A percentile compares a stretch with the other conserved stretches of the same genome.
Conservation (phyloP, 1,140 invertebrate genomes). For the Saccostrea glomerata region DNA sequence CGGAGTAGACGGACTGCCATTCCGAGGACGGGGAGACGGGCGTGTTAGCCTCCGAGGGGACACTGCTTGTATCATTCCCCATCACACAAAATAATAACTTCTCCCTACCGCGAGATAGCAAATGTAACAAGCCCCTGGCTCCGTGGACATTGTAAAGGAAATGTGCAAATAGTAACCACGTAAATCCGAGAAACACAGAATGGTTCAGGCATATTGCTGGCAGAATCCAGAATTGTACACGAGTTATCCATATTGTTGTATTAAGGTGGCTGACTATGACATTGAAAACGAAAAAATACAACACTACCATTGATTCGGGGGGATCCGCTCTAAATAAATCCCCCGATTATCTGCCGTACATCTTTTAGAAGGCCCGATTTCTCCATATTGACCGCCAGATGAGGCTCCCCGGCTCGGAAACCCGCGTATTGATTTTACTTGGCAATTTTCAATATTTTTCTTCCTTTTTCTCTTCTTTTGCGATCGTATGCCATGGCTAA, state of each 20-base stretch:
- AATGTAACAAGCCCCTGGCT: conserved; percentile 4
- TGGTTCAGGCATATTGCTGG: not conserved
- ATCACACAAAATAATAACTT: conserved; percentile 53
- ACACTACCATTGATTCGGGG: conserved; percentile 31
- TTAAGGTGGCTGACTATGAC: not conserved
- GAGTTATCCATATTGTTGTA: not conserved
- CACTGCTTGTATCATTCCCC: conserved; percentile 71
- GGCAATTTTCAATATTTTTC: conserved; percentile 33
- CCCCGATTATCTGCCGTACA: conserved; percentile 17
- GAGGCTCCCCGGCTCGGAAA: conserved; percentile 13
- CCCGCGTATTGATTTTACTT: conserved; percentile 31
- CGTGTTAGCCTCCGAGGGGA: conserved; percentile 66
- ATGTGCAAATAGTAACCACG: not conserved
- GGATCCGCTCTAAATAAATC: not conserved
- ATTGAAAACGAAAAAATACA: conserved; percentile 36
- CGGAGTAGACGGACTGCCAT: conserved; percentile 64
- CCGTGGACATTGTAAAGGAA: not conserved
- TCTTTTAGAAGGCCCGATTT: conserved; percentile 26
- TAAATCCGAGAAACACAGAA: conserved; percentile 36
- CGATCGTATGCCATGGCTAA: conserved; percentile 12
- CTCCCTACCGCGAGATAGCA: conserved; percentile 4
- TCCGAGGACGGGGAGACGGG: conserved; percentile 64
- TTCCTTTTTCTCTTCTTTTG: conserved; percentile 28
- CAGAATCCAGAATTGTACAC: conserved; percentile 9
- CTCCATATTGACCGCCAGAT: conserved; percentile 26